Evolutionary conservation across 2,888 invertebrate genomes (phyloP), one percentile per base, ranked within the genome.

Genomic region (Mythimna albipuncta): DNA sequence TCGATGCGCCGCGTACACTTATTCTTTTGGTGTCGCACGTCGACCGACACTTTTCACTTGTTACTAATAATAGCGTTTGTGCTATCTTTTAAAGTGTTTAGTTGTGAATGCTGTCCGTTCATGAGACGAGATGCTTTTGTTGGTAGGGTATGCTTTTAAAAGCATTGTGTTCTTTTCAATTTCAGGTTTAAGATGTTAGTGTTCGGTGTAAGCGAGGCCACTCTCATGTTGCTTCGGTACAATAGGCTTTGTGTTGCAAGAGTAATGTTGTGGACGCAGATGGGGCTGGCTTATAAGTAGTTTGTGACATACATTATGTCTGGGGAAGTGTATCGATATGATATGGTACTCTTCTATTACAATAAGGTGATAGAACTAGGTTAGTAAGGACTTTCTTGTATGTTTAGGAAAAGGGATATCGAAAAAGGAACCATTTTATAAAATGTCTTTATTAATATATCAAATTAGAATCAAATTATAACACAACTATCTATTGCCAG

Each of bases 11-110:
- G 83, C 82, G 85, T 72, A 75, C 86, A 87, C 82, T 91, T 76
- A 88, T 90, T 95, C 94, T 94, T 96, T 95, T 94, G 92, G 90
- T 80, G 85, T 90, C 91, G 89, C 93, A 93, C 93, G 91, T 89
- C 93, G 88, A 82, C 85, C 91, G 90, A 96, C 95, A 94, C 95
- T 94, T 93, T 89, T 89, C 93, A 88, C 92, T 93, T 94, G 94
- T 92, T 91, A 91, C 91, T 95, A 93, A 95, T 96, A 96, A 95
- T 94, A 91, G 93, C 93, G 91, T 93, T 95, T 95, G 94, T 94
- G 89, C 92, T 92, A 89, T 90, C 92, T 93, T 32, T 94, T 95
- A 94, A 95, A 96, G 94, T 93, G 95, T 94, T 96, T 95, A 95
- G 91, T 94, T 95, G 95, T 94, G 93, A 92, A 93, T 88, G 92